These are phyloP conservation scores for Tricholauxania praeusta DNA, from an alignment of 2,888 invertebrate species.

Conservation along the genomic window DNA sequence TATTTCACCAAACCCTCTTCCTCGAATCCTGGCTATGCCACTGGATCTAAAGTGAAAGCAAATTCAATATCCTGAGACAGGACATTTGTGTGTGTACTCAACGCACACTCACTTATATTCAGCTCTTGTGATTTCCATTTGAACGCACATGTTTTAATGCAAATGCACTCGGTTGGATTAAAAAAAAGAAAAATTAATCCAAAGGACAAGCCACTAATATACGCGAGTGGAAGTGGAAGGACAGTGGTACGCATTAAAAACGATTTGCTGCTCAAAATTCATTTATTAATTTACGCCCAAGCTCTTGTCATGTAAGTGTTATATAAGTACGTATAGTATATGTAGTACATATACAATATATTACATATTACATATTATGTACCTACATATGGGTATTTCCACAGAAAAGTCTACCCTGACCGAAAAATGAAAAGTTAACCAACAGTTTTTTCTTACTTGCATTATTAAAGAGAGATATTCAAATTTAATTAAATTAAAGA, in stretches of 20 bases:
- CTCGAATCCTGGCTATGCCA: too few species aligned
- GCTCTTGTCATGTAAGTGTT: neutral
- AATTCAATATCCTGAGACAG: conserved; percentile 31
- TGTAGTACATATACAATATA: too few species aligned
- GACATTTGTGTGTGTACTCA: conserved; percentile 1
- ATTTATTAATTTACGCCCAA: conserved; percentile 9
- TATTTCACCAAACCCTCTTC: too few species aligned
- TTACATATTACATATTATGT: too few species aligned
- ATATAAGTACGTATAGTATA: neutral
- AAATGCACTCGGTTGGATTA: neutral
- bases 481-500: too few species aligned
- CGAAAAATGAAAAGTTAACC: too few species aligned
- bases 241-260: neutral
- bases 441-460: too few species aligned
- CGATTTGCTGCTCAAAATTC: neutral
- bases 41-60: conserved; percentile 6
- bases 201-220: neutral
- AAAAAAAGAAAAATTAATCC: neutral
- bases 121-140: conserved; percentile 31
- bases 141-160: conserved; percentile 9
- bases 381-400: too few species aligned
- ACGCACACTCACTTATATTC: neutral
- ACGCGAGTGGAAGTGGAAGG: neutral
- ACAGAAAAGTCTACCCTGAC: too few species aligned
- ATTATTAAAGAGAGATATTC: too few species aligned